Percentiles rank a stretch among this genome's conserved stretches.
Evolutionary conservation across 2,113 vertebrate genomes (phyloP).

Genomic region (Agapornis roseicollis): DNA sequence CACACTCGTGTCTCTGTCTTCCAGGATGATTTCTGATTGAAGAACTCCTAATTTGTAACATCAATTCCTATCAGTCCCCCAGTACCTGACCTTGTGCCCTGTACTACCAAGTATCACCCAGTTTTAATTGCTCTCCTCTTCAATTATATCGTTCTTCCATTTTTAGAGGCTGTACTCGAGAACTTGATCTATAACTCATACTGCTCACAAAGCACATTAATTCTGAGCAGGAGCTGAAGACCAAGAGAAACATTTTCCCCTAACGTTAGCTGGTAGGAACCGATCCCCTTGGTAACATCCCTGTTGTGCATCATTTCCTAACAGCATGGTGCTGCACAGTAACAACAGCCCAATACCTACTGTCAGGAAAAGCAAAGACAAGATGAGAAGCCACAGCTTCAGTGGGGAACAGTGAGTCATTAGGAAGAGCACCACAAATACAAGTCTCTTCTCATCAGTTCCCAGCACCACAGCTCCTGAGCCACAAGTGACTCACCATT

Average conservation of each 20-base stretch:
- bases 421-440: not conserved
- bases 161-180: not conserved
- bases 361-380: not conserved
- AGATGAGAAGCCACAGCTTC: not conserved
- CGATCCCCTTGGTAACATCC: not conserved
- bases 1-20: not conserved
- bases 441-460: not conserved
- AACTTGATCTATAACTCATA: not conserved
- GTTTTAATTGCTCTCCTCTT: not conserved
- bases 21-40: not conserved
- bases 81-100: not conserved
- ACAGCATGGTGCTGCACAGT: fast-evolving
- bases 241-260: not conserved
- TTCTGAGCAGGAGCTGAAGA: not conserved
- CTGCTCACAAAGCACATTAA: not conserved
- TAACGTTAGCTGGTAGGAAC: not conserved
- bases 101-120: not conserved
- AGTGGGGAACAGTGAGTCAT: not conserved
- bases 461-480: not conserved
- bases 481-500: not conserved
- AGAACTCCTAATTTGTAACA: not conserved
- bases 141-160: not conserved
- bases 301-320: not conserved
- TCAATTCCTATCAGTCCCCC: not conserved
- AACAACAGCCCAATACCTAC: not conserved